Conservation (phyloP, 37 sponge, comb jelly and placozoan species). For the Theonella swinhoei region DNA sequence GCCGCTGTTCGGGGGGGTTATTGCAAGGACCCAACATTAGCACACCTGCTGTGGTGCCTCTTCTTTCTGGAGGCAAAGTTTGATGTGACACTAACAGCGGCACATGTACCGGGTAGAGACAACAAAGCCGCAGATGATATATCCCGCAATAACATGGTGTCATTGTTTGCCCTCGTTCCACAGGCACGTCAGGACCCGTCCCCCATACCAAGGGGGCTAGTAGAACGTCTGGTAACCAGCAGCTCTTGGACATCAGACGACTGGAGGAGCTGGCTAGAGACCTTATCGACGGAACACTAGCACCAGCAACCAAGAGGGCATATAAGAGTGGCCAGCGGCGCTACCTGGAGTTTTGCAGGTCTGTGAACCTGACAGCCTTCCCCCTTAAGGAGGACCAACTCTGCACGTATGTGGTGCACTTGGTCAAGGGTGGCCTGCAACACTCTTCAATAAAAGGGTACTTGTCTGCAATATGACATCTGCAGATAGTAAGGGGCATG, state of each 20-base stretch:
- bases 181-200: background rate
- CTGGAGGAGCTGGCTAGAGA: constrained; percentile 5
- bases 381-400: background rate
- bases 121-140: constrained; percentile 13
- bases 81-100: background rate
- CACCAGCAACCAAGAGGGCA: background rate
- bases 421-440: background rate
- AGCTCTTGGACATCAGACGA: background rate
- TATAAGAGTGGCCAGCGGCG: background rate
- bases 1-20: background rate
- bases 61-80: constrained; percentile 13
- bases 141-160: background rate
- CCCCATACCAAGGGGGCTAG: background rate
- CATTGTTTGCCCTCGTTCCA: constrained; percentile 10
- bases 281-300: background rate
- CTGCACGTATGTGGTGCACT: background rate
- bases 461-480: background rate
- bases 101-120: background rate
- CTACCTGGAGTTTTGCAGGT: background rate
- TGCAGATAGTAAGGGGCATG: background rate
- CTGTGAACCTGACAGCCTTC: background rate
- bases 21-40: background rate
- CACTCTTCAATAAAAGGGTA: constrained; percentile 6
- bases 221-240: background rate
- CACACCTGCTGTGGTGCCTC: constrained; percentile 3